A percentile compares a stretch with the other conserved stretches of the same genome.
Conservation (phyloP, 2,113 vertebrate genomes). For the Origma solitaria region DNA sequence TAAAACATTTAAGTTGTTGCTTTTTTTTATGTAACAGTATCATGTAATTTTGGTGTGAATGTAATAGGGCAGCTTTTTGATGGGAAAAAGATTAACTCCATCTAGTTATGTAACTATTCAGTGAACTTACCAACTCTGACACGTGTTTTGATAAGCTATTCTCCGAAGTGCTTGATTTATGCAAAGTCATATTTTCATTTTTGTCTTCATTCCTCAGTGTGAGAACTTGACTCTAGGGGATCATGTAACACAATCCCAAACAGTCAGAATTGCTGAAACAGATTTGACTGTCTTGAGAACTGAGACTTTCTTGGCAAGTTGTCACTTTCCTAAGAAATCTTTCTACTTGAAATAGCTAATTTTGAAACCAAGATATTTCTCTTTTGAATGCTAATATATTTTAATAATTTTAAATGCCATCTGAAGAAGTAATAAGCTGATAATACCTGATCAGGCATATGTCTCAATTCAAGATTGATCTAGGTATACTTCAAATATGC, state of each 20-base stretch:
- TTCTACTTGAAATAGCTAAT: constrained; percentile 19
- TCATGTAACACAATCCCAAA: not conserved
- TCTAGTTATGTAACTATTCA: not conserved
- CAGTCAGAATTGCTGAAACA: not conserved
- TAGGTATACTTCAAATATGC: not conserved
- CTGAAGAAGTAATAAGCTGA: not conserved
- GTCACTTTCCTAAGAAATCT: constrained; percentile 11
- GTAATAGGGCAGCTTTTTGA: not conserved
- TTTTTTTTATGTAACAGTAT: not conserved
- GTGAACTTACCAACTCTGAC: not conserved
- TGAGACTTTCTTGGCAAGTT: constrained; percentile 40
- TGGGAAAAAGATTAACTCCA: not conserved
- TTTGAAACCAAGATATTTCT: constrained; percentile 3
- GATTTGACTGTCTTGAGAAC: constrained; percentile 13
- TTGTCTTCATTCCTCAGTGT: not conserved
- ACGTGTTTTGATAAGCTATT: not conserved
- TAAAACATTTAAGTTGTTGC: not conserved
- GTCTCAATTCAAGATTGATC: not conserved
- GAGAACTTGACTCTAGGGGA: not conserved
- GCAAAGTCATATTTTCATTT: constrained; percentile 15
- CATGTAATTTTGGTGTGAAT: not conserved
- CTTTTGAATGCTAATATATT: constrained; percentile 10
- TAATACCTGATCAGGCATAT: not conserved
- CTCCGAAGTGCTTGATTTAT: not conserved
- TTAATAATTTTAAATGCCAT: not conserved